Evolutionary conservation across 2,888 invertebrate genomes (phyloP), one percentile per base, ranked within the genome.

Genomic region (Polyploca ridens): DNA sequence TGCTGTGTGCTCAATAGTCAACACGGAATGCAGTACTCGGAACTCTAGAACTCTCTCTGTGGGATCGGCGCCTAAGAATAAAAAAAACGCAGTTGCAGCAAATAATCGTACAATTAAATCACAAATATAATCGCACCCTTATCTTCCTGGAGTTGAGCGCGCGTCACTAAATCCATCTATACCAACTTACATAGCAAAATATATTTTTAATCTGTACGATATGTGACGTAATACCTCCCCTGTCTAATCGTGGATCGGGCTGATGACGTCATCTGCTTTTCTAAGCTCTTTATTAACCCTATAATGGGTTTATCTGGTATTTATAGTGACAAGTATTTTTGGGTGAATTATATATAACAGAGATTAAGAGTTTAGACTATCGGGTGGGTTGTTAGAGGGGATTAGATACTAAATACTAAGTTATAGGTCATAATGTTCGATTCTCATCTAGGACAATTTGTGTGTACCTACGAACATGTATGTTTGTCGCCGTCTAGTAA

Each of bases 111-210:
- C 1, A 10, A 54, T 19, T 10, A 54, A 1, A 4, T 7, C 16
- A n/a, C 16, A 7, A 54, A 6, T 70, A 16, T 65, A 38, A 19
- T 49, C 6, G 0, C 41, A 3, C 46, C 77, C 62, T 75, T 67
- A 71, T 19, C 64, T 41, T 66, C 19, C 44, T 63, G 46, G 66
- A 66, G 65, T 63, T 0, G 69, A 68, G 68, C 58, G 62, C 64
- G 62, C 74, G 71, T 72, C 70, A 66, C 46, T 3, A 13, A 41
- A n/a, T 7, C 16, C 19, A 54, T 19, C 54, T 54, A 4, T 49
- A 49, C 6, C 5, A 8, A 49, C 7, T 16, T 16, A 16, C 16
- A 10, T n/a, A 19, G 8, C 16, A 19, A 54, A 13, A 54, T 7
- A 54, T 54, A n/a, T 54, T 54, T 54, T 54, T 10, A 54, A 54